A percentile compares a stretch with the other conserved stretches of the same genome.
phyloP scores from a whole-genome alignment of 2,888 invertebrate species.

The Sarcophaga carnaria region DNA sequence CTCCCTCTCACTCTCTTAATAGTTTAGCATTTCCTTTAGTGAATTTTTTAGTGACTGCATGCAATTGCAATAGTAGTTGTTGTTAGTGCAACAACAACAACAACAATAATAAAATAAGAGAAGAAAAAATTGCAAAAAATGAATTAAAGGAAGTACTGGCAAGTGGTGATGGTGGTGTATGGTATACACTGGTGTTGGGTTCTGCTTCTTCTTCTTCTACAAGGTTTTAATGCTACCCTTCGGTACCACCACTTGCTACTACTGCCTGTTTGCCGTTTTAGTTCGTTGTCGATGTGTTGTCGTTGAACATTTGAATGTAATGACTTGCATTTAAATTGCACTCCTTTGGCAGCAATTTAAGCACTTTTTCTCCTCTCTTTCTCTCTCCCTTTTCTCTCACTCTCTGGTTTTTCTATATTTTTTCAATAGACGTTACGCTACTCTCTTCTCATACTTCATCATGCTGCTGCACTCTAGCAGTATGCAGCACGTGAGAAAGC shows the following conservation, averaged over 20 bases:
- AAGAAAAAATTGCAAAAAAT: slow-evolving; percentile 1
- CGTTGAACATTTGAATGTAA: slow-evolving; percentile 65
- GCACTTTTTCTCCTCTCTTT: background rate
- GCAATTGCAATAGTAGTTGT: slow-evolving; percentile 50
- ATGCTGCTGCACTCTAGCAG: slow-evolving; percentile 6
- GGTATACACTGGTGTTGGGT: background rate
- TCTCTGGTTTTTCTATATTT: slow-evolving; percentile 1
- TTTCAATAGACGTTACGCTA: slow-evolving; percentile 73
- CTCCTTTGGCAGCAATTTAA: slow-evolving; percentile 74
- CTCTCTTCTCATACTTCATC: background rate
- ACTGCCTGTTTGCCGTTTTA: no score
- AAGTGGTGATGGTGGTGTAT: background rate
- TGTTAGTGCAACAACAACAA: background rate
- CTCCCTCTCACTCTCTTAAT: background rate
- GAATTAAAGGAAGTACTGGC: slow-evolving; percentile 23
- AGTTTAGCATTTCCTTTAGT: background rate
- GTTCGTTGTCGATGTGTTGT: background rate
- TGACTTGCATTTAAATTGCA: slow-evolving; percentile 70
- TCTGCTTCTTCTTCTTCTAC: background rate
- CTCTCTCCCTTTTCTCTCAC: background rate
- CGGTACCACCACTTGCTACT: background rate
- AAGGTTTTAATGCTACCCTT: background rate
- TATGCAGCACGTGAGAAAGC: slow-evolving; percentile 74
- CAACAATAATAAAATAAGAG: background rate
- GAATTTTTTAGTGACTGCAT: slow-evolving; percentile 43